phyloP scores from a whole-genome alignment of 2,113 vertebrate species.

The Globicephala melas region DNA sequence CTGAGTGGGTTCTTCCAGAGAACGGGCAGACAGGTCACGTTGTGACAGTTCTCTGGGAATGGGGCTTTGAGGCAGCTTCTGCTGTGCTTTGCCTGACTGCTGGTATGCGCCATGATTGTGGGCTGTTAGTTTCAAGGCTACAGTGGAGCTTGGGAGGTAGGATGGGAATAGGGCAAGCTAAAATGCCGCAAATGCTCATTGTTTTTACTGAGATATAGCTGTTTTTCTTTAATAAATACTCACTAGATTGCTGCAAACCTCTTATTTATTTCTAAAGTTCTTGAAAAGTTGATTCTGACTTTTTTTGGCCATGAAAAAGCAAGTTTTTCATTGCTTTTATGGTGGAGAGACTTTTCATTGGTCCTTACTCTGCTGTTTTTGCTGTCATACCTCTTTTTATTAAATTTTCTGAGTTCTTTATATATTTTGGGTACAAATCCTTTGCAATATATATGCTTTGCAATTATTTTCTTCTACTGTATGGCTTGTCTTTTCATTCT shows the following conservation, averaged over 20 bases:
- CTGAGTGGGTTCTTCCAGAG: too few species aligned
- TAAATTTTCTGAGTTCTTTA: background rate
- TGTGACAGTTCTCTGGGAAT: too few species aligned
- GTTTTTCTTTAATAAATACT: background rate
- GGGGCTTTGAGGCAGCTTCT: background rate
- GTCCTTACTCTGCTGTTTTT: too few species aligned
- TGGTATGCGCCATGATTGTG: background rate
- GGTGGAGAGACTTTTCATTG: too few species aligned
- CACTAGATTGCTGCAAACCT: background rate
- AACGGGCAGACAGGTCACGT: too few species aligned
- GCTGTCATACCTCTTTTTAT: too few species aligned
- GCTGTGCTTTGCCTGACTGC: background rate
- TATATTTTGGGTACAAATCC: background rate
- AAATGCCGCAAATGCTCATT: background rate
- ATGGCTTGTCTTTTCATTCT: too few species aligned
- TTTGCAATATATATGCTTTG: too few species aligned
- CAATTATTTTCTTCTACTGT: too few species aligned
- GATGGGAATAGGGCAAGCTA: background rate
- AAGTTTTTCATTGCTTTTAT: too few species aligned
- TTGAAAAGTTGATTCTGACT: too few species aligned
- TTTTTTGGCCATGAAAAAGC: too few species aligned
- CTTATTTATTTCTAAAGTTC: background rate
- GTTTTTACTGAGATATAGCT: background rate
- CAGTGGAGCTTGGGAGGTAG: background rate
- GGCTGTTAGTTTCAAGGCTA: background rate